A percentile compares a stretch with the other conserved stretches of the same genome.
Conservation (phyloP, 2,113 vertebrate genomes). For the Aptenodytes patagonicus region DNA sequence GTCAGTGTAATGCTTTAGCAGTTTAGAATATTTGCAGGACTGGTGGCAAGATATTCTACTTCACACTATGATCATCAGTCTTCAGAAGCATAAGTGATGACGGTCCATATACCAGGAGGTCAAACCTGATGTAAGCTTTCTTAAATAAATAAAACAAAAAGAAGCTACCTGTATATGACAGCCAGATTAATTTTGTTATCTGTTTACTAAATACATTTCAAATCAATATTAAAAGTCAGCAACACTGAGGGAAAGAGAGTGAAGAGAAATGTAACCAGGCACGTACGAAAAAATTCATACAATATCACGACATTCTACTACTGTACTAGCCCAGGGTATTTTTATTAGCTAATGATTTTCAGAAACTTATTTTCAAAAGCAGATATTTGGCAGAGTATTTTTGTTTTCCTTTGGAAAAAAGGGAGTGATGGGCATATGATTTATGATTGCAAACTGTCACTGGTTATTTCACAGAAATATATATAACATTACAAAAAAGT, state of each 20-base stretch:
- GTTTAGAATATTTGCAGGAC: background rate
- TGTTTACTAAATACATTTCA: background rate
- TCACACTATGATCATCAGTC: background rate
- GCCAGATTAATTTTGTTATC: background rate
- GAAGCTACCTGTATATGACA: background rate
- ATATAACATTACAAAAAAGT: background rate
- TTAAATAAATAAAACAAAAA: background rate
- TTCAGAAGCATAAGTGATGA: background rate
- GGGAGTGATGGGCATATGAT: background rate
- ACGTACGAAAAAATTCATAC: background rate
- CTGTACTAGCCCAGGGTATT: background rate
- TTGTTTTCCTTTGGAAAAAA: background rate
- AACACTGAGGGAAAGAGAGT: background rate
- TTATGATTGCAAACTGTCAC: background rate
- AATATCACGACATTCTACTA: background rate
- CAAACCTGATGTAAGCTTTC: background rate
- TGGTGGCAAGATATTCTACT: background rate
- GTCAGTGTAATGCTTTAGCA: background rate
- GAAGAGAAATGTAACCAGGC: background rate
- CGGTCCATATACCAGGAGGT: background rate
- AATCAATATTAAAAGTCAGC: background rate
- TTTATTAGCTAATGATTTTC: background rate
- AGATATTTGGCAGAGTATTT: background rate
- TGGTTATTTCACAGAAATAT: background rate
- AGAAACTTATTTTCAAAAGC: background rate